phyloP scores from a whole-genome alignment of 2,113 vertebrate genomes.

The Microcebus ravelobensis region DNA sequence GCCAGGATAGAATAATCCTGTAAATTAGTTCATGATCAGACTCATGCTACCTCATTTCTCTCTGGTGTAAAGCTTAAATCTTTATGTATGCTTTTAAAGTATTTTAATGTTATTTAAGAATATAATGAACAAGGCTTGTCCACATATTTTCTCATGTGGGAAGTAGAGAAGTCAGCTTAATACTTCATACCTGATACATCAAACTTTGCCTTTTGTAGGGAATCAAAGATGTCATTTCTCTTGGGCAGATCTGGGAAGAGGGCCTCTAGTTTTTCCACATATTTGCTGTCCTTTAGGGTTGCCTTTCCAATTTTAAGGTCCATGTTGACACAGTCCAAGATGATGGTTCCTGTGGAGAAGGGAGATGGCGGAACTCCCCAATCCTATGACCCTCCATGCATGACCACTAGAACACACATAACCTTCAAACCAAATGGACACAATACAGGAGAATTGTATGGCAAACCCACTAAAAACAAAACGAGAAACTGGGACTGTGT shows the following conservation, averaged over 20 bases:
- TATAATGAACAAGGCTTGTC: neutral
- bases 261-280: slow-evolving; percentile 84
- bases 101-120: neutral
- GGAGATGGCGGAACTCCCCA: neutral
- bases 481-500: neutral
- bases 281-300: slow-evolving; percentile 89
- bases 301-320: slow-evolving; percentile 91
- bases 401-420: neutral
- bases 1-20: neutral
- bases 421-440: neutral
- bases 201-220: slow-evolving; percentile 92
- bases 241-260: slow-evolving; percentile 89
- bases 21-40: neutral
- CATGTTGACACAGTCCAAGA: slow-evolving; percentile 96
- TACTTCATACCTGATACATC: slow-evolving; percentile 90
- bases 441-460: neutral
- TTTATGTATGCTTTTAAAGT: neutral
- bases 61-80: neutral
- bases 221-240: slow-evolving; percentile 86
- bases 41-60: neutral
- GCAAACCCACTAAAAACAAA: neutral
- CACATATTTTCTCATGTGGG: neutral
- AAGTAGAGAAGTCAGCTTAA: neutral
- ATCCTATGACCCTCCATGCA: neutral
- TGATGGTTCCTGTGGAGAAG: slow-evolving; percentile 87